Conservation (phyloP, 2,113 vertebrate species). For the Monarcha castaneiventris region DNA sequence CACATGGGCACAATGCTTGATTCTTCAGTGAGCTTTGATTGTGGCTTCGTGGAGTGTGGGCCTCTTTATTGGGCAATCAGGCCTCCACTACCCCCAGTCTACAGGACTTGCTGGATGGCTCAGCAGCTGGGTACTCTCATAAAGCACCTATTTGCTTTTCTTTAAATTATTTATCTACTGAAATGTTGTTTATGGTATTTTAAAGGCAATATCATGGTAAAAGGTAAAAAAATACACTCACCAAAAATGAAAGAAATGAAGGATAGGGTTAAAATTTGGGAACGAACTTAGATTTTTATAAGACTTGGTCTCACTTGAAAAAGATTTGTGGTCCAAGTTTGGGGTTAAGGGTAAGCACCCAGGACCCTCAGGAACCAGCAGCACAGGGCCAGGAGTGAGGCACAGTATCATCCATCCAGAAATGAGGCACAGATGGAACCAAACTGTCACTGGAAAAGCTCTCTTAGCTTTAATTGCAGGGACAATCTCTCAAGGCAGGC, state of each 20-base stretch:
- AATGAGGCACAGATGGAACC: not conserved
- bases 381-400: fast-evolving
- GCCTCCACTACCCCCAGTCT: not conserved
- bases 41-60: not conserved
- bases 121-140: not conserved
- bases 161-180: not conserved
- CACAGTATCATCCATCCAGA: not conserved
- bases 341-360: not conserved
- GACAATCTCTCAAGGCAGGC: not conserved
- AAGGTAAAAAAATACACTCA: not conserved
- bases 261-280: not conserved
- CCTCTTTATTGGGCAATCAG: not conserved
- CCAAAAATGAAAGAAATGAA: not conserved
- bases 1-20: not conserved
- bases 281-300: not conserved
- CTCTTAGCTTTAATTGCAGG: not conserved
- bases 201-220: not conserved
- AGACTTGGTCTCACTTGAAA: fast-evolving
- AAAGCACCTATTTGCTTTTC: not conserved
- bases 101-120: not conserved
- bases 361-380: not conserved
- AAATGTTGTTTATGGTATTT: not conserved
- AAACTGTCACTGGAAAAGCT: not conserved
- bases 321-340: not conserved
- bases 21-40: conserved; percentile 2